Evolutionary conservation across 2,113 vertebrate genomes (phyloP), one percentile per base, ranked within the genome.

Genomic region (Semnopithecus entellus): DNA sequence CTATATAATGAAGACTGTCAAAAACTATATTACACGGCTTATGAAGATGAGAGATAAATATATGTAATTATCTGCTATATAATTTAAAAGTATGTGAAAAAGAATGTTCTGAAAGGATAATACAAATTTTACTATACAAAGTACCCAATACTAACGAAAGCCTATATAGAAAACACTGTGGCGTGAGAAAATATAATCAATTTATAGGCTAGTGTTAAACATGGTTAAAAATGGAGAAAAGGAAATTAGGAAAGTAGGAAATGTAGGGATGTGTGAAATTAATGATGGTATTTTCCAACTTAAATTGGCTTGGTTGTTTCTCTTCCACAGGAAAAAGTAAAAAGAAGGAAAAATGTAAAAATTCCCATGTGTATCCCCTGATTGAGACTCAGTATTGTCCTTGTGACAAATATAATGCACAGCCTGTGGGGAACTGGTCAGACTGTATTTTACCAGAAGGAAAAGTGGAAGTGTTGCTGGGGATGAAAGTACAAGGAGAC

Each of bases 381-480:
- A 99, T 99, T 3, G 99, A 99, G 98, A 99, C 99, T 38, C 99
- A 99, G 97, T 99, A 99, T 97, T 99, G 99, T 95, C 99, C 99
- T 0, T 99, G 99, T 96, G 99, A 99, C 98, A 99, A 99, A 96
- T 99, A 99, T 97, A 99, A 99, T 0, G 99, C 99, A 25, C 99
- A 99, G 98, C 99, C 99, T 0, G 99, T 99, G 98, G 99, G 99
- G 22, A 99, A 99, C 96, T 99, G 99, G 99, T 99, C 99, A 0
- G 99, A 99, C 98, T 99, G 99, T 97, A 99, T 99, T 97, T 98
- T 99, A 81, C 99, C 99, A 0, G 99, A 99, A 91, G 99, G 98
- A 4, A 98, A 99, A 64, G 96, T 92, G 9, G 99, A 99, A 92
- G 98, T 97, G 13, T 3, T 98, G 17, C 93, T 99, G 92, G 99